Conservation (phyloP, 2,113 vertebrate genomes). For the Pygoscelis antarcticus region DNA sequence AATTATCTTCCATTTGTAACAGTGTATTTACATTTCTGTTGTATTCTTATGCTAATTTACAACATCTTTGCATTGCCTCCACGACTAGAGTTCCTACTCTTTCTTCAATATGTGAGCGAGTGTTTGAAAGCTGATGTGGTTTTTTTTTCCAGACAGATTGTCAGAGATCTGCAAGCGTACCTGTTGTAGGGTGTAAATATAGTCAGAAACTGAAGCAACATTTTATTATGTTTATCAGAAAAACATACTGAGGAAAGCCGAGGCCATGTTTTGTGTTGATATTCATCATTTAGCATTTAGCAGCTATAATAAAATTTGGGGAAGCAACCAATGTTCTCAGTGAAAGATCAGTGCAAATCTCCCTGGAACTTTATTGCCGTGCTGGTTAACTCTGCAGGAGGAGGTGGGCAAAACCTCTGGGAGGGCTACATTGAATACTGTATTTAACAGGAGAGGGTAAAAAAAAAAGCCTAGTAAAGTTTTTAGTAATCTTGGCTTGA, state of each 20-base stretch:
- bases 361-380: background rate
- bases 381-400: background rate
- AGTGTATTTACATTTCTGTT: background rate
- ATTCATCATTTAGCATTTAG: background rate
- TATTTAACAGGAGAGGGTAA: background rate
- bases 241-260: background rate
- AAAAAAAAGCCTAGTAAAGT: constrained; percentile 6
- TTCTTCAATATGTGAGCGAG: fast-evolving
- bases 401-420: background rate
- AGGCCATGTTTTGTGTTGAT: background rate
- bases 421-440: background rate
- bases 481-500: constrained; percentile 71
- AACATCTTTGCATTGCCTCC: background rate
- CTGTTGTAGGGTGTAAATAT: background rate
- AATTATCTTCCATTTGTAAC: background rate
- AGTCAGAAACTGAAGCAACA: background rate
- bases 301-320: background rate
- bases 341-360: background rate
- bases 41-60: background rate
- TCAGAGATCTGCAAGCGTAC: background rate
- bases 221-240: background rate
- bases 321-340: background rate
- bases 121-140: background rate
- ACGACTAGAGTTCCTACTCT: background rate
- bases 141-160: background rate